Conservation (phyloP, 2,888 invertebrate species). For the Limulus polyphemus region DNA sequence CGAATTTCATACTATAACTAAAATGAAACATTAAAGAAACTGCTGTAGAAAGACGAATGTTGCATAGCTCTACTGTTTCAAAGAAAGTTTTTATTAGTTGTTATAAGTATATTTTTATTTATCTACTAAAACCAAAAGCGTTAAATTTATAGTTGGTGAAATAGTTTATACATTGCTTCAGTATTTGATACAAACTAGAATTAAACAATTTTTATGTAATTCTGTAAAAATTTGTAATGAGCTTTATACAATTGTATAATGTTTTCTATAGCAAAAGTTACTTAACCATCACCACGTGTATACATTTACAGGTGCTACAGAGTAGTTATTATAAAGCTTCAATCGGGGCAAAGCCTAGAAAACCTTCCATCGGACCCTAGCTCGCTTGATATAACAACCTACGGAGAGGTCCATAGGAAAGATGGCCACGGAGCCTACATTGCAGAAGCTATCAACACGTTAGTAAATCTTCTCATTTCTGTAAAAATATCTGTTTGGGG, state of each 20-base stretch:
- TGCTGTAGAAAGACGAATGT: no score
- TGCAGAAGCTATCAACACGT: constrained; percentile 70
- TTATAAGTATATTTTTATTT: no score
- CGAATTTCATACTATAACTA: no score
- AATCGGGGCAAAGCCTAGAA: constrained; percentile 18
- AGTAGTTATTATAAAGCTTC: constrained; percentile 27
- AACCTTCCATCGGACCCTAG: constrained; percentile 21
- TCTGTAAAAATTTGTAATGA: constrained; percentile 1
- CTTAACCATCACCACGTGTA: background rate
- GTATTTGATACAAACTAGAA: no score
- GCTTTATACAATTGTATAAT: background rate
- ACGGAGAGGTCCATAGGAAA: constrained; percentile 55
- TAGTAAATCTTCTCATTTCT: constrained; percentile 24
- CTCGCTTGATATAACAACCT: constrained; percentile 55
- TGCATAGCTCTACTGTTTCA: no score
- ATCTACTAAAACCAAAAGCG: no score
- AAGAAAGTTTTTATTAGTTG: no score
- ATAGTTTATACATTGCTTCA: no score
- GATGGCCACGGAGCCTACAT: constrained; percentile 63
- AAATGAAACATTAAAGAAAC: no score
- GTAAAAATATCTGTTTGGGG: no score
- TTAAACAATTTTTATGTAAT: no score
- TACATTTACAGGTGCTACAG: constrained; percentile 25
- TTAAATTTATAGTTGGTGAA: no score
- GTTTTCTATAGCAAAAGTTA: background rate